These are phyloP conservation scores for Erebia palarica DNA, from an alignment of 2,888 invertebrate genomes.

Conservation along the genomic window DNA sequence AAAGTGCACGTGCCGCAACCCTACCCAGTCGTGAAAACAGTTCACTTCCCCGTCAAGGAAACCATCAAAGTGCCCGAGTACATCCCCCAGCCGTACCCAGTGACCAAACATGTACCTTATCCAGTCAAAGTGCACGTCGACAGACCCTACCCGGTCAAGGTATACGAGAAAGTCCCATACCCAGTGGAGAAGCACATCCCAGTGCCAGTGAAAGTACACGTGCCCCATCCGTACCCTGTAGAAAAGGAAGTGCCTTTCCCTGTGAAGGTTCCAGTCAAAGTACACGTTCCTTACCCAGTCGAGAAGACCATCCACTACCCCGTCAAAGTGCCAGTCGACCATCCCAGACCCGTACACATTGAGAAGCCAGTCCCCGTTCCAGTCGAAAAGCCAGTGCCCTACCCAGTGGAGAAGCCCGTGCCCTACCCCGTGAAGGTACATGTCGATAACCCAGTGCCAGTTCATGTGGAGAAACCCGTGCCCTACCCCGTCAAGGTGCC, in stretches of 20 bases:
- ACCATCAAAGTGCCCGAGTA: slow-evolving; percentile 85
- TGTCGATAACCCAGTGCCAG: slow-evolving; percentile 86
- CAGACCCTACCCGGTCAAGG: slow-evolving; percentile 85
- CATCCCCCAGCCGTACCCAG: slow-evolving; percentile 86
- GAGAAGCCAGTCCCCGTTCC: slow-evolving; percentile 86
- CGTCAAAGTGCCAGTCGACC: slow-evolving; percentile 86
- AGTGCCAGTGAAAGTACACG: slow-evolving; percentile 86
- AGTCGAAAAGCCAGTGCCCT: slow-evolving; percentile 89
- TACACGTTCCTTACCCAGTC: slow-evolving; percentile 88
- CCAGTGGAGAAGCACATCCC: slow-evolving; percentile 87
- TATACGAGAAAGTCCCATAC: slow-evolving; percentile 85
- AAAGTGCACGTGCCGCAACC: slow-evolving; percentile 87
- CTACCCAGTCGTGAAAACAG: slow-evolving; percentile 86
- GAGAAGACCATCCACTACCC: slow-evolving; percentile 88
- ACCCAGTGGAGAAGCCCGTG: slow-evolving; percentile 87
- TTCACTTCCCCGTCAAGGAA: slow-evolving; percentile 86
- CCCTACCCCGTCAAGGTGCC: slow-evolving; percentile 89
- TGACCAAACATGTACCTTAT: slow-evolving; percentile 85
- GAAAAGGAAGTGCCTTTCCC: slow-evolving; percentile 86
- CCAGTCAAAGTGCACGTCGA: slow-evolving; percentile 86
- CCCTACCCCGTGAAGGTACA: slow-evolving; percentile 87
- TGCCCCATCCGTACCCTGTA: slow-evolving; percentile 88
- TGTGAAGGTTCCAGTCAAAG: slow-evolving; percentile 86
- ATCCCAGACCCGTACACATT: slow-evolving; percentile 86
- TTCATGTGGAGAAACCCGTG: slow-evolving; percentile 90